Conservation (phyloP, 2,888 invertebrate species). For the Entomobrya multifasciata region DNA sequence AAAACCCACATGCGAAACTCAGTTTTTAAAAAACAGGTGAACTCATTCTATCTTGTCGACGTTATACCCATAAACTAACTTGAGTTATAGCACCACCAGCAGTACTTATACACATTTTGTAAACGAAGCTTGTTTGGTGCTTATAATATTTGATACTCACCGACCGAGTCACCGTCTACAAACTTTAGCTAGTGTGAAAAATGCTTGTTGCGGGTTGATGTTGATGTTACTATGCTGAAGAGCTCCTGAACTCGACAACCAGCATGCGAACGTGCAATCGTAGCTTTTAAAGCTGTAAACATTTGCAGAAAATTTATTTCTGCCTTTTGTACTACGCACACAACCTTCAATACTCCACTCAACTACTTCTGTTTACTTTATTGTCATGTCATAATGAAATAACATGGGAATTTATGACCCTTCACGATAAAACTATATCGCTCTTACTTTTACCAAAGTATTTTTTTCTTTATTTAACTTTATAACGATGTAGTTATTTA, state of each 20-base stretch:
- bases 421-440: neutral
- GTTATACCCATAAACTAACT: conserved; percentile 46
- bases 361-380: neutral
- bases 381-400: neutral
- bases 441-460: too few relatives aligned
- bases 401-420: neutral
- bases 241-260: too few relatives aligned
- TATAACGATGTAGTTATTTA: conserved; percentile 23
- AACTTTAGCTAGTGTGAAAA: too few relatives aligned
- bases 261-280: too few relatives aligned
- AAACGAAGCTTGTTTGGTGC: conserved; percentile 42
- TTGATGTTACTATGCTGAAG: too few relatives aligned
- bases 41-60: conserved; percentile 29
- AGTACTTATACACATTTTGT: neutral
- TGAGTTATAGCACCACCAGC: conserved; percentile 24
- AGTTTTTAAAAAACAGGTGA: conserved; percentile 51
- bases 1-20: conserved; percentile 26
- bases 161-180: too few relatives aligned
- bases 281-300: too few relatives aligned
- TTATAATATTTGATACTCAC: too few relatives aligned
- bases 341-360: too few relatives aligned
- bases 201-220: neutral
- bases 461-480: conserved; percentile 21
- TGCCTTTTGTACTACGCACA: too few relatives aligned
- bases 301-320: too few relatives aligned